Conservation (phyloP, 2,888 invertebrate species). For the Oxytorus armatus region DNA sequence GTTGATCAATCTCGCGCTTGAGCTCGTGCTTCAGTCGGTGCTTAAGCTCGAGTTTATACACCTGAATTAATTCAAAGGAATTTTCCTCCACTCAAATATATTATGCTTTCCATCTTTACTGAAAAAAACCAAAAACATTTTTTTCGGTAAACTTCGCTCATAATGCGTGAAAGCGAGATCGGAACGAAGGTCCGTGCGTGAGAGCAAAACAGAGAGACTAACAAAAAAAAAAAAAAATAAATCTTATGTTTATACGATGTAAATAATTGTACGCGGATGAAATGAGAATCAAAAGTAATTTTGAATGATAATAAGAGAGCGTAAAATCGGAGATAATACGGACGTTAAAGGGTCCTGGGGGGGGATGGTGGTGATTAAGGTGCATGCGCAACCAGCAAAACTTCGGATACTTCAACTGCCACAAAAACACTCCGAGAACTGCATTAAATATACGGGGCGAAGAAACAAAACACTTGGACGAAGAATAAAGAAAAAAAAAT, state of each 20-base stretch:
- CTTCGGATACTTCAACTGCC: conserved; percentile 70
- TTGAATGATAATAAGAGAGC: conserved; percentile 67
- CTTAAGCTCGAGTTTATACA: too few species aligned
- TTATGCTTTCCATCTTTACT: too few species aligned
- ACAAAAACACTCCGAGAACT: conserved; percentile 35
- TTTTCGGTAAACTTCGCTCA: too few species aligned
- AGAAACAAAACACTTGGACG: conserved; percentile 28
- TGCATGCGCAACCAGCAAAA: conserved; percentile 81
- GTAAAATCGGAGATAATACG: conserved; percentile 41
- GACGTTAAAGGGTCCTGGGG: conserved; percentile 79
- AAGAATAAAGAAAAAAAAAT: conserved; percentile 34
- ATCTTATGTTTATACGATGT: conserved; percentile 78
- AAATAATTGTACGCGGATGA: conserved; percentile 77
- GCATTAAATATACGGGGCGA: conserved; percentile 40
- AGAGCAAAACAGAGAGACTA: conserved; percentile 9
- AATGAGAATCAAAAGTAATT: conserved; percentile 73
- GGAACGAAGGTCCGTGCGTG: conserved; percentile 31
- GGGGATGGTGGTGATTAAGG: too few species aligned
- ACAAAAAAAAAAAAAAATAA: too few species aligned
- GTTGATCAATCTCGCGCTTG: too few species aligned
- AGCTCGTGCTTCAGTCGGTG: too few species aligned
- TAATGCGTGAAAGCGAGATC: conserved; percentile 25
- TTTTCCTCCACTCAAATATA: too few species aligned
- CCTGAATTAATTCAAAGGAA: too few species aligned
- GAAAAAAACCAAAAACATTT: too few species aligned